Conservation (phyloP, 2,797 vertebrate species). For the Sibirionetta formosa region DNA sequence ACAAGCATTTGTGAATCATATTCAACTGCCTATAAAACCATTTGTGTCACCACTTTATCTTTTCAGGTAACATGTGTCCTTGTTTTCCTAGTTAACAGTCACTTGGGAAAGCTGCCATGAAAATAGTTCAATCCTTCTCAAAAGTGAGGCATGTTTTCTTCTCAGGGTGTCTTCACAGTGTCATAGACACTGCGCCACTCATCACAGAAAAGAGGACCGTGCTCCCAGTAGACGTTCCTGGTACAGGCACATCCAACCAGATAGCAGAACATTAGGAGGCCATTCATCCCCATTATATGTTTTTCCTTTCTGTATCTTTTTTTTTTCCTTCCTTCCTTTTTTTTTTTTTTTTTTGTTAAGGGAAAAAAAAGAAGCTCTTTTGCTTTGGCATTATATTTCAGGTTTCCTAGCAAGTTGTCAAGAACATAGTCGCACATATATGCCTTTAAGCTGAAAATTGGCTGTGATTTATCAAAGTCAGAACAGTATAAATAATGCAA, state of each 20-base stretch:
- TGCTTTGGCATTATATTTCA: conserved; percentile 4
- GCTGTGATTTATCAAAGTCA: conserved; percentile 39
- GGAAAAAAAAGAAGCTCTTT: neutral
- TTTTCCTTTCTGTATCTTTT: neutral
- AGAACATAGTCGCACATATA: neutral
- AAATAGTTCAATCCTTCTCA: neutral
- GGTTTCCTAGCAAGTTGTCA: neutral
- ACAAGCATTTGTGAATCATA: neutral
- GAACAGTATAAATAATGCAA: conserved; percentile 37
- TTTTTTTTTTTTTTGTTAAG: neutral
- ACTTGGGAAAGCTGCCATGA: neutral
- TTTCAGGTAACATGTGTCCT: neutral
- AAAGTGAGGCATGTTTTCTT: neutral
- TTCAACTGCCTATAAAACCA: neutral
- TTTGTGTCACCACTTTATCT: neutral
- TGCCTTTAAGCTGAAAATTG: neutral
- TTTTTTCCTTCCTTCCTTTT: neutral
- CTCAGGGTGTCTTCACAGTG: neutral
- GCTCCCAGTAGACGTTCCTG: neutral
- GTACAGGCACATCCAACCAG: neutral
- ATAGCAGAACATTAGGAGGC: neutral
- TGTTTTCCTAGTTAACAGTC: neutral
- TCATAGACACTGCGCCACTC: neutral
- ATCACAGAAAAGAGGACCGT: neutral
- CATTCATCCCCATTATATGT: neutral